Conservation (phyloP, 2,113 vertebrate species). For the Boulengeromyrus knoepffleri region DNA sequence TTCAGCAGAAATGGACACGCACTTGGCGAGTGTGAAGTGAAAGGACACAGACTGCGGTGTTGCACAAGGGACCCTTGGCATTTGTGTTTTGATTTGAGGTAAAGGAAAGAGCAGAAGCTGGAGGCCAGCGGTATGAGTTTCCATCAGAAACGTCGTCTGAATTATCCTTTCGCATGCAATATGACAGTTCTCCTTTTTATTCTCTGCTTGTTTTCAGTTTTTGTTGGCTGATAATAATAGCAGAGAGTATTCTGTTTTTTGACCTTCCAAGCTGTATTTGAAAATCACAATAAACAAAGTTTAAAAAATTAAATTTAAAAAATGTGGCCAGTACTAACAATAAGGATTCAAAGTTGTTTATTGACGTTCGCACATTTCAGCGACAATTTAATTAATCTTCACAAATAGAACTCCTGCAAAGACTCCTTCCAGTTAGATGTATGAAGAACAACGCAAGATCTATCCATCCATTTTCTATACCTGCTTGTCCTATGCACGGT, state of each 20-base stretch:
- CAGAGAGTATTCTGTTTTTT: not conserved
- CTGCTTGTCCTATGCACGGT: not conserved
- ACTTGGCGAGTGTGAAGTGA: not conserved
- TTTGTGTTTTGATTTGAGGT: not conserved
- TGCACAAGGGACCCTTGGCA: not conserved
- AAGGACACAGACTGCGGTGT: not conserved
- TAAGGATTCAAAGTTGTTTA: not conserved
- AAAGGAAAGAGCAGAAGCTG: not conserved
- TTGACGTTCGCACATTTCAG: not conserved
- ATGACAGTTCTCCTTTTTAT: not conserved
- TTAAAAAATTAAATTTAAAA: not conserved
- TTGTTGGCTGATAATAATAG: not conserved
- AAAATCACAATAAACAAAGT: not conserved
- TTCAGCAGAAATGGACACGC: not conserved
- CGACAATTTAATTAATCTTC: not conserved
- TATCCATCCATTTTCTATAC: not conserved
- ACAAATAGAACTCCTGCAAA: not conserved
- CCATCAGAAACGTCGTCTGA: not conserved
- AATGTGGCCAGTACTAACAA: not conserved
- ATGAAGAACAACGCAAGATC: not conserved
- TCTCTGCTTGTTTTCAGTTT: not conserved
- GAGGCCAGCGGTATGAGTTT: not conserved
- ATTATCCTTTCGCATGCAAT: not conserved
- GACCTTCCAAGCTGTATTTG: not conserved
- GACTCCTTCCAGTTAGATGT: not conserved